These are phyloP conservation scores for Proteles cristata DNA, from an alignment of 2,113 vertebrate species.

Conservation along the genomic window DNA sequence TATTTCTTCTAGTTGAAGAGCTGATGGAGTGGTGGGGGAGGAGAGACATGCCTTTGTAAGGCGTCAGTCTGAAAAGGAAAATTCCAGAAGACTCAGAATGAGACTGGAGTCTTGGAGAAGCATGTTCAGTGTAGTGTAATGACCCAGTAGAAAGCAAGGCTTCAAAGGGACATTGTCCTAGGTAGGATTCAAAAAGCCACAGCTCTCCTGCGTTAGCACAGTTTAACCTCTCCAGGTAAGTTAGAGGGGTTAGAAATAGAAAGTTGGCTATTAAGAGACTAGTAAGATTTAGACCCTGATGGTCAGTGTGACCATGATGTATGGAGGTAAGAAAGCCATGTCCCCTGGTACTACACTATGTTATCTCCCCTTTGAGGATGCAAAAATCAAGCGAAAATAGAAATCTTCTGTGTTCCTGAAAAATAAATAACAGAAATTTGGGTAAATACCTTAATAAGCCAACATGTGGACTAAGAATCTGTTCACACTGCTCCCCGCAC, in stretches of 20 bases:
- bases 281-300: not conserved
- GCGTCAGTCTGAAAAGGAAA: not conserved
- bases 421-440: not conserved
- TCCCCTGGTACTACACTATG: not conserved
- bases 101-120: not conserved
- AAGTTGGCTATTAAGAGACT: not conserved
- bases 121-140: not conserved
- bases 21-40: not conserved
- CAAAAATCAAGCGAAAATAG: conserved; percentile 33
- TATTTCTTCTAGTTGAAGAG: conserved; percentile 31
- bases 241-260: not conserved
- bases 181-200: not conserved
- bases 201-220: not conserved
- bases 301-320: not conserved
- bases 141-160: not conserved
- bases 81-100: not conserved
- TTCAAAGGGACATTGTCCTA: not conserved
- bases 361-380: not conserved
- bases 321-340: not conserved
- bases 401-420: not conserved
- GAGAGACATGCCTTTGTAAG: not conserved
- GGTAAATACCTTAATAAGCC: conserved; percentile 17
- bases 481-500: not conserved
- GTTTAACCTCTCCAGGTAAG: not conserved
- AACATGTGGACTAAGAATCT: not conserved